Conservation (phyloP, 2,113 vertebrate genomes). For the Melanerpes formicivorus region DNA sequence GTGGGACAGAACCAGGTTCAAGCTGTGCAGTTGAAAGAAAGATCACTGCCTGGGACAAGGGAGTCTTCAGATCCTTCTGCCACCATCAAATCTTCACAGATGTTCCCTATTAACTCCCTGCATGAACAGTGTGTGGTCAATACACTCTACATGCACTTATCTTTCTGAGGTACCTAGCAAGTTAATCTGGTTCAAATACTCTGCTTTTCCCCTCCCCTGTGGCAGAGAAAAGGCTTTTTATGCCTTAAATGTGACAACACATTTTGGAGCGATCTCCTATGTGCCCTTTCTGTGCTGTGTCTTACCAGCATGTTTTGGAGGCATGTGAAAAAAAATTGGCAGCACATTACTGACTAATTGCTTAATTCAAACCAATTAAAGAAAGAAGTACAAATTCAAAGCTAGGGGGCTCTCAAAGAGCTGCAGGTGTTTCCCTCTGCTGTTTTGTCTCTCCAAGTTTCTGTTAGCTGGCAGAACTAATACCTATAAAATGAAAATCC, state of each 20-base stretch:
- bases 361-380: background rate
- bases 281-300: background rate
- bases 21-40: background rate
- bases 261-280: background rate
- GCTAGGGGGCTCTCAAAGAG: background rate
- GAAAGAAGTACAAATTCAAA: background rate
- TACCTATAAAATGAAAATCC: background rate
- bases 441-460: background rate
- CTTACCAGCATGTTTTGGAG: background rate
- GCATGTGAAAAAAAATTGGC: background rate
- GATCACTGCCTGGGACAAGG: rapidly evolving
- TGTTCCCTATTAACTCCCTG: background rate
- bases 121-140: background rate
- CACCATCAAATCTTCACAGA: background rate
- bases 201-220: background rate
- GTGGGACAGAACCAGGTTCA: background rate
- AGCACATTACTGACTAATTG: background rate
- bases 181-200: background rate
- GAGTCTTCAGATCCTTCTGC: background rate
- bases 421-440: constrained; percentile 60
- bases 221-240: background rate
- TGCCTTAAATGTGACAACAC: background rate
- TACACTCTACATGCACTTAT: background rate
- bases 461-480: background rate
- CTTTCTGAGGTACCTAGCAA: background rate